These are phyloP conservation scores for Hyposoter didymator DNA, from an alignment of 2,888 invertebrate genomes.

Conservation along the genomic window DNA sequence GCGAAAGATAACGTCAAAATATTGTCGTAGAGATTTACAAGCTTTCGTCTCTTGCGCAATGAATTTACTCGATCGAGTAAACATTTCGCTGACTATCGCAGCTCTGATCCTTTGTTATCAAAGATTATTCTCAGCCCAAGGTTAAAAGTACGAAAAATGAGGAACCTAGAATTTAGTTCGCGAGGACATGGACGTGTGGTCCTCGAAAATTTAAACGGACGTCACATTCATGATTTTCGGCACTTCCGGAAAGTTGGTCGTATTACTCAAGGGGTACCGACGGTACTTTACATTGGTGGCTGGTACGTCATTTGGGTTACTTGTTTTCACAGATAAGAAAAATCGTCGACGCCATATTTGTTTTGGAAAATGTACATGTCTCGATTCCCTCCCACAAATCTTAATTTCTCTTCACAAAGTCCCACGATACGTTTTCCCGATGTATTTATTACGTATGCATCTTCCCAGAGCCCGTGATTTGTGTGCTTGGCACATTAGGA, in stretches of 20 bases:
- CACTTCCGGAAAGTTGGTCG: background rate
- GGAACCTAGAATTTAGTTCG: background rate
- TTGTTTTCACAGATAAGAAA: conserved; percentile 1
- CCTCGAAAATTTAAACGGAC: background rate
- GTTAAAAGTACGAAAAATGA: background rate
- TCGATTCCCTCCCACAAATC: no score
- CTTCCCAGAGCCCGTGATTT: background rate
- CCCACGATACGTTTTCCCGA: background rate
- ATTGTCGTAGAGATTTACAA: background rate
- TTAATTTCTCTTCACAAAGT: background rate
- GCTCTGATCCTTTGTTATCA: background rate
- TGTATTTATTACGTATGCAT: background rate
- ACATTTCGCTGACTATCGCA: background rate
- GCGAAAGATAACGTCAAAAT: background rate
- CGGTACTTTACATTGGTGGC: background rate
- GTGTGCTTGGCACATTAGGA: background rate
- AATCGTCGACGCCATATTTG: no score
- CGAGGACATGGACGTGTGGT: background rate
- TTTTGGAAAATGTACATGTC: no score
- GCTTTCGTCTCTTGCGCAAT: conserved; percentile 18
- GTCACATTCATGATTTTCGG: background rate
- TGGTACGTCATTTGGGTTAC: background rate
- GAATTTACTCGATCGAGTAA: conserved; percentile 24
- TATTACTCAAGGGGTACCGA: background rate
- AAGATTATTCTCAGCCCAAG: background rate